Evolutionary conservation across 2,797 vertebrate genomes (phyloP).

Genomic region (Megalops cyprinoides): DNA sequence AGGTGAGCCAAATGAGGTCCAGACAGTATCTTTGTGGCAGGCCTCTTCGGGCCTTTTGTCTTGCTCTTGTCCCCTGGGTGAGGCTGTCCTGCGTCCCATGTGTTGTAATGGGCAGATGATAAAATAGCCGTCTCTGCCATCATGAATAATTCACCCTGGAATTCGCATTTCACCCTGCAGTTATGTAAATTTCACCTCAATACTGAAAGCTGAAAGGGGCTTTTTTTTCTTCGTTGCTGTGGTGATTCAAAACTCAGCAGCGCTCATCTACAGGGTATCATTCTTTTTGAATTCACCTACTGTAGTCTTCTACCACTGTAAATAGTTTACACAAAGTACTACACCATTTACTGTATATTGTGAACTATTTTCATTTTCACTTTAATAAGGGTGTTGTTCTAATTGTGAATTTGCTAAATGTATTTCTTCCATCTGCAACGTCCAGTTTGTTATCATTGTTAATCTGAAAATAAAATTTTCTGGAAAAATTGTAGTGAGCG

Average conservation of each 20-base stretch:
- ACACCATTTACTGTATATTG: no score
- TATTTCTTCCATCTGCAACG: not conserved
- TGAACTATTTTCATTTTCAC: slow-evolving; percentile 7
- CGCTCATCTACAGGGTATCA: not conserved
- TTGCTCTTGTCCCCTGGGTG: slow-evolving; percentile 64
- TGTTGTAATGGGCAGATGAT: slow-evolving; percentile 69
- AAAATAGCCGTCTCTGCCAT: slow-evolving; percentile 70
- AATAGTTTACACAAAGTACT: not conserved
- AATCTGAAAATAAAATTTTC: slow-evolving; percentile 35
- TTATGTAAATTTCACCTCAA: slow-evolving; percentile 70
- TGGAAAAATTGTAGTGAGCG: slow-evolving; percentile 58
- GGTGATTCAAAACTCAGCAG: not conserved
- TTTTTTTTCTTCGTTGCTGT: not conserved
- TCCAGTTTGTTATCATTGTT: not conserved
- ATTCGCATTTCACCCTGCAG: slow-evolving; percentile 54
- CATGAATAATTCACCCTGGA: slow-evolving; percentile 75
- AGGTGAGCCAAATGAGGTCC: slow-evolving; percentile 52
- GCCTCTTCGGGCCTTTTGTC: slow-evolving; percentile 68
- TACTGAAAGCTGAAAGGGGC: slow-evolving; percentile 7
- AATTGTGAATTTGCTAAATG: not conserved
- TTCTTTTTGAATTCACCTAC: not conserved
- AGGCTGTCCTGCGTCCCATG: slow-evolving; percentile 60
- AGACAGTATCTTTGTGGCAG: slow-evolving; percentile 62
- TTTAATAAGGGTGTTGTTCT: not conserved
- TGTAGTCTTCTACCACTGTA: not conserved